Base-by-base conservation (phyloP, 2,113 vertebrate genomes). In the Thalassarche chlororhynchos region DNA sequence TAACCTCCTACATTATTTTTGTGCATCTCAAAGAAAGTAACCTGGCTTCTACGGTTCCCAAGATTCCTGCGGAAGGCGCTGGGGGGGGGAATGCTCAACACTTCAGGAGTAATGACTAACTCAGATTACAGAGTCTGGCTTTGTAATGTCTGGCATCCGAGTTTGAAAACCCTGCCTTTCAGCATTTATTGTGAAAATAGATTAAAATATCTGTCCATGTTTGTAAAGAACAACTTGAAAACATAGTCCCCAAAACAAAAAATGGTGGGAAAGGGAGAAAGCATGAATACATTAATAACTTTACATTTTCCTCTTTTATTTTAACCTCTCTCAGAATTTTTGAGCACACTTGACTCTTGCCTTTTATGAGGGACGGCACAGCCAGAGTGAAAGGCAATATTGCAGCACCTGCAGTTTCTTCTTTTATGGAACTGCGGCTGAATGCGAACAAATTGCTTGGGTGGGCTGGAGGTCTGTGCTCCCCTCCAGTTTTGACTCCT, bases 391-490 rank as follows among this genome's bases (percentile, higher is more conserved):
- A 70, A 81, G 28, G 58, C 72, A 91, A 8, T 62, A 51, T 70
- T 88, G 95, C 87, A 91, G 85, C 54, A 85, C 92, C 49, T 94
- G 91, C 84, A 88, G 42, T 77, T 88, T 70, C 58, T 70, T 74
- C 62, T 74, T 66, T 76, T 61, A 26, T 70, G 61, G 58, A 55
- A 29, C 38, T 47, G 70, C 58, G 74, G 32, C 75, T 85, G 80
- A 84, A 87, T 77, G 66, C 1, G n/a, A 87, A 84, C 62, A 77
- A 75, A 93, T 93, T 28, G 74, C 84, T 52, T 83, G 83, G 6
- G 2, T 76, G 83, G 77, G 90, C 92, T 96, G 51, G 57, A 85
- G 76, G 49, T 62, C 93, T 95, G 32, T 28, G 55, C 71, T 94
- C 71, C 78, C 72, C 89, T 89, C 51, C 29, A 58, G 75, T 91